A percentile compares a stretch with the other conserved stretches of the same genome.
Conservation (phyloP, 2,797 vertebrate species). For the Lacerta agilis region DNA sequence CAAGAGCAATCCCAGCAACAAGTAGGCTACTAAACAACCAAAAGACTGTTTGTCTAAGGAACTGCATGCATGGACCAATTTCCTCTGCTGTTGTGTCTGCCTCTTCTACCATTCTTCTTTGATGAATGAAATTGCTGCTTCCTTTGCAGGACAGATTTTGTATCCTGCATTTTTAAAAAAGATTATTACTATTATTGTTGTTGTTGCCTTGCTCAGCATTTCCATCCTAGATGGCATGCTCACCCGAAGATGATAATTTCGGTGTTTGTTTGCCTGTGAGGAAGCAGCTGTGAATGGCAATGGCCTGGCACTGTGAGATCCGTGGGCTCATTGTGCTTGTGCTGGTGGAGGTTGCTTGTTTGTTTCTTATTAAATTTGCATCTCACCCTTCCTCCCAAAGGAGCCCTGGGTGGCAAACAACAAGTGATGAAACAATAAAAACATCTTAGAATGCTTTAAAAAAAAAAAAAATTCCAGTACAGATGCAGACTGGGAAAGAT, state of each 20-base stretch:
- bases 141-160: conserved; percentile 54
- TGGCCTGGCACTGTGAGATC: conserved; percentile 33
- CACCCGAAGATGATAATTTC: accelerated
- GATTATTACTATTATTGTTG: not conserved
- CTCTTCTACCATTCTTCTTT: conserved; percentile 68
- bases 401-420: not conserved
- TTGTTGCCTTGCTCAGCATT: conserved; percentile 15
- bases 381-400: not conserved
- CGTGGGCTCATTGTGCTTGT: not conserved
- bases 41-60: conserved; percentile 70
- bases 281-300: conserved; percentile 61
- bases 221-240: conserved; percentile 54
- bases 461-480: not conserved
- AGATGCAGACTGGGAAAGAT: too few species aligned
- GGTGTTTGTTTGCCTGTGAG: conserved; percentile 17
- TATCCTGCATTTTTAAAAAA: conserved; percentile 56
- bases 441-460: not conserved
- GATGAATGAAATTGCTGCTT: conserved; percentile 62
- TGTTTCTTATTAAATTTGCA: not conserved
- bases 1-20: conserved; percentile 55
- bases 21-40: conserved; percentile 52
- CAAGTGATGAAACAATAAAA: not conserved
- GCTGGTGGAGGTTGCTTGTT: not conserved
- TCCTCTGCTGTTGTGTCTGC: conserved; percentile 72
- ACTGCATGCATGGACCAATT: conserved; percentile 62